Base-by-base conservation (phyloP, 2,113 vertebrate species). In the Rhea pennata region DNA sequence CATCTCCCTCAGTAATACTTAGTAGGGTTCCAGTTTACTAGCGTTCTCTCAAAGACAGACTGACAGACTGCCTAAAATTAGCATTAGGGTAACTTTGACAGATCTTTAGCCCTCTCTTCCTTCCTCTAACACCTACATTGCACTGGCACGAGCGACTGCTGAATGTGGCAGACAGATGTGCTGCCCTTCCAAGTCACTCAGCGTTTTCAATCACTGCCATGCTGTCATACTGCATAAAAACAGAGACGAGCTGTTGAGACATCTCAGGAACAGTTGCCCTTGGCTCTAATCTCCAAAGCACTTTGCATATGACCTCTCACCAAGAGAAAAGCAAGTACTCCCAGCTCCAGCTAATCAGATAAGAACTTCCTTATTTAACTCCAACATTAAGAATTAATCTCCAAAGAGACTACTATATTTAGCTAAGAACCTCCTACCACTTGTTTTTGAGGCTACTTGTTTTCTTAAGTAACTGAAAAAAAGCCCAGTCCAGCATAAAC, bases 381-480 rank as follows among this genome's bases (percentile, higher is more conserved):
- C 42, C 66, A 92, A 58, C 56, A 67, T 40, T 48, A 75, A 87
- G 83, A 93, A 84, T 33, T 91, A 84, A 94, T 87, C 93, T 91
- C 62, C 27, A 65, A 88, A 81, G 72, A 81, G n/a, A 72, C 58
- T 42, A 44, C 96, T 96, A 82, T 89, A 91, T 96, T 94, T 95
- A 96, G 88, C 77, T 29, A 94, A 91, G 87, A 82, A 62, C 50
- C 79, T 75, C 61, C 80, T 73, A 58, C 36, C 36, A 36, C 36
- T 36, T 36, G 36, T 36, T 36, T 36, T 36, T 36, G 54, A 59
- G 15, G 62, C 26, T 58, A 62, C 53, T 70, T 72, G 24, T 64
- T 66, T 53, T 61, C 83, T 82, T 75, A 53, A 0, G 2, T 1
- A 78, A 77, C 56, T 75, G 42, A 48, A 74, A 42, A 84, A 67